Evolutionary conservation across 2,113 vertebrate genomes (phyloP).

Genomic region (Hippoglossus stenolepis): DNA sequence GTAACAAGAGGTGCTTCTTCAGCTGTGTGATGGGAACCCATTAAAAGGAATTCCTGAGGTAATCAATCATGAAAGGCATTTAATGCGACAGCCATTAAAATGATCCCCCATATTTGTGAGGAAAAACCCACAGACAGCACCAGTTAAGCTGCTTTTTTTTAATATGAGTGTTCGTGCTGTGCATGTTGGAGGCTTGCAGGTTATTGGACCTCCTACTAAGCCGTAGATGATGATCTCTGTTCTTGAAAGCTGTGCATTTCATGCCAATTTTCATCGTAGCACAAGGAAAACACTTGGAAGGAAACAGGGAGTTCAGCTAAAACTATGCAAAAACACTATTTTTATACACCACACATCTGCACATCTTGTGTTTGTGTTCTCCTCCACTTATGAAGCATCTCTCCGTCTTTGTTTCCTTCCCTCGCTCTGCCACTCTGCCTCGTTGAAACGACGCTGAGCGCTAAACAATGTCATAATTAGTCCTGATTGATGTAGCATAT

Average conservation of each 20-base stretch:
- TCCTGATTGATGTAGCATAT: constrained; percentile 91
- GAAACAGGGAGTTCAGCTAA: constrained; percentile 4
- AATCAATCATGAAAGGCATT: constrained; percentile 69
- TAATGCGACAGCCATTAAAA: constrained; percentile 50
- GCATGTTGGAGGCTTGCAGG: constrained; percentile 21
- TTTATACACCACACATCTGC: constrained; percentile 8
- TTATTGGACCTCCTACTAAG: constrained; percentile 8
- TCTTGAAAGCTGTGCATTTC: constrained; percentile 13
- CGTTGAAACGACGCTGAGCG: constrained; percentile 76
- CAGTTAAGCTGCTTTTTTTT: background rate
- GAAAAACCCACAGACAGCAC: constrained; percentile 21
- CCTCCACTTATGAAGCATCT: constrained; percentile 22
- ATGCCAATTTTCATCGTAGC: constrained; percentile 12
- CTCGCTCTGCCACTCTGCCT: constrained; percentile 74
- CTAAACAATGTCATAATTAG: constrained; percentile 89
- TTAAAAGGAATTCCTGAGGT: constrained; percentile 57
- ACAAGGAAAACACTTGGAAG: background rate
- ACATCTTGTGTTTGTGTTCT: constrained; percentile 30
- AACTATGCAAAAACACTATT: background rate
- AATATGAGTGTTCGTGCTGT: constrained; percentile 10
- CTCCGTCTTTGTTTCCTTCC: constrained; percentile 31
- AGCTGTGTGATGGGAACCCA: constrained; percentile 41
- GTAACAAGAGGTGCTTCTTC: constrained; percentile 51
- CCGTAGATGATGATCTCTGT: constrained; percentile 10
- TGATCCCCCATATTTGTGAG: constrained; percentile 35